Conservation (phyloP, 2,113 vertebrate genomes). For the Manacus vitellinus region DNA sequence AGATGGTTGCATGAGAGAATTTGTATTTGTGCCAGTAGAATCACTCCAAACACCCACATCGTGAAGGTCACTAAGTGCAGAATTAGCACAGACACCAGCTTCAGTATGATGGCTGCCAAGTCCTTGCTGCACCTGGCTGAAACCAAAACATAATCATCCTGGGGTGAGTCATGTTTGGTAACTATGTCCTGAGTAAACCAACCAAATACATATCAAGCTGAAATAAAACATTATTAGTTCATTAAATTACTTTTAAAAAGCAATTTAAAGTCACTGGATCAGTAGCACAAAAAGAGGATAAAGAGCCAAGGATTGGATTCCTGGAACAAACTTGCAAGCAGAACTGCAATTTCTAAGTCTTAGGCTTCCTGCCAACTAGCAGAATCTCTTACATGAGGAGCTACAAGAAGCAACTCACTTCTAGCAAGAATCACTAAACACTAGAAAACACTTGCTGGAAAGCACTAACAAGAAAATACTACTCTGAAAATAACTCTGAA, state of each 20-base stretch:
- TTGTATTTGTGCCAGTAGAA: constrained; percentile 45
- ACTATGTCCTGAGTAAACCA: neutral
- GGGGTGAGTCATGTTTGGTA: constrained; percentile 31
- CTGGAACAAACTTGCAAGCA: neutral
- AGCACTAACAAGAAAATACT: neutral
- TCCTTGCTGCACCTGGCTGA: constrained; percentile 56
- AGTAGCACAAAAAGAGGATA: neutral
- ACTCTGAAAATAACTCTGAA: neutral
- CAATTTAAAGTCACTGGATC: neutral
- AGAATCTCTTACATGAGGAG: neutral
- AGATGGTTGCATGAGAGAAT: constrained; percentile 51
- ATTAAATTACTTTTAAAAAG: constrained; percentile 35
- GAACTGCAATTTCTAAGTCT: neutral
- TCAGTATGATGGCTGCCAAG: constrained; percentile 22
- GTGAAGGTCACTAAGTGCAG: constrained; percentile 59
- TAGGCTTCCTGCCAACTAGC: neutral
- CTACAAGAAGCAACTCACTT: neutral
- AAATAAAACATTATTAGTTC: constrained; percentile 24
- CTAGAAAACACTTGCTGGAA: neutral
- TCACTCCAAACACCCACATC: constrained; percentile 35
- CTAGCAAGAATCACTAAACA: neutral
- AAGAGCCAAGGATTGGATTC: neutral
- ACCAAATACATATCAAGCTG: neutral
- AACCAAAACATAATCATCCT: constrained; percentile 9
- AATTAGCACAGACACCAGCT: constrained; percentile 47